These are phyloP conservation scores for Dinothrombium tinctorium DNA, from an alignment of 1,140 invertebrate species.

Conservation along the genomic window DNA sequence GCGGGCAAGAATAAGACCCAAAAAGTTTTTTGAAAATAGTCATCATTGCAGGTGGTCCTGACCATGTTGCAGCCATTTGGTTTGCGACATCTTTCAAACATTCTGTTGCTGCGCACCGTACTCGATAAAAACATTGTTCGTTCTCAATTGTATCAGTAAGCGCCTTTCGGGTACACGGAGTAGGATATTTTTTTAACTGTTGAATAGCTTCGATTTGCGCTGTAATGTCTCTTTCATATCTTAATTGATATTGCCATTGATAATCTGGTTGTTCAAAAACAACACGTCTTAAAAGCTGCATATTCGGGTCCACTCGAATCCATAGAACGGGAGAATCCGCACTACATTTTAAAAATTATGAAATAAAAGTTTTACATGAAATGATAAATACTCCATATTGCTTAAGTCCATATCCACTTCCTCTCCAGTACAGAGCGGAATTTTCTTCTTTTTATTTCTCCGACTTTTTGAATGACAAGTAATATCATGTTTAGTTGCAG, in stretches of 20 bases:
- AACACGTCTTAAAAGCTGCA: slow-evolving; percentile 69
- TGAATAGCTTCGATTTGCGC: slow-evolving; percentile 54
- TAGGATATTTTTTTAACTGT: slow-evolving; percentile 59
- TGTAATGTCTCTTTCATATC: slow-evolving; percentile 87
- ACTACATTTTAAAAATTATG: no score
- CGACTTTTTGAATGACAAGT: slow-evolving; percentile 85
- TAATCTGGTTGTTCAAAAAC: slow-evolving; percentile 89
- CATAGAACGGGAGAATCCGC: slow-evolving; percentile 91
- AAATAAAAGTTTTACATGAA: slow-evolving; percentile 25
- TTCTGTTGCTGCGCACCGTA: slow-evolving; percentile 58
- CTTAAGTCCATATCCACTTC: slow-evolving; percentile 96
- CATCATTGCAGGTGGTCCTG: slow-evolving; percentile 87
- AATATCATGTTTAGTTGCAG: slow-evolving; percentile 82
- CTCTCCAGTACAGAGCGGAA: slow-evolving; percentile 83
- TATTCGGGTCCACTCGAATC: slow-evolving; percentile 91
- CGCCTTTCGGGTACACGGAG: slow-evolving; percentile 55
- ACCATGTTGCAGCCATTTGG: slow-evolving; percentile 67
- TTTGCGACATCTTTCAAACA: slow-evolving; percentile 87
- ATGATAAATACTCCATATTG: no score
- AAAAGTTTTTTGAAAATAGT: slow-evolving; percentile 84
- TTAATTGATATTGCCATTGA: slow-evolving; percentile 94
- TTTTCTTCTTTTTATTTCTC: slow-evolving; percentile 97
- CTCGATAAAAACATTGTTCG: slow-evolving; percentile 75
- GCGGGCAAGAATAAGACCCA: slow-evolving; percentile 76
- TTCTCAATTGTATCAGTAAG: slow-evolving; percentile 85